Base-by-base conservation (phyloP, 2,113 vertebrate genomes). In the Aplodontia rufa region DNA sequence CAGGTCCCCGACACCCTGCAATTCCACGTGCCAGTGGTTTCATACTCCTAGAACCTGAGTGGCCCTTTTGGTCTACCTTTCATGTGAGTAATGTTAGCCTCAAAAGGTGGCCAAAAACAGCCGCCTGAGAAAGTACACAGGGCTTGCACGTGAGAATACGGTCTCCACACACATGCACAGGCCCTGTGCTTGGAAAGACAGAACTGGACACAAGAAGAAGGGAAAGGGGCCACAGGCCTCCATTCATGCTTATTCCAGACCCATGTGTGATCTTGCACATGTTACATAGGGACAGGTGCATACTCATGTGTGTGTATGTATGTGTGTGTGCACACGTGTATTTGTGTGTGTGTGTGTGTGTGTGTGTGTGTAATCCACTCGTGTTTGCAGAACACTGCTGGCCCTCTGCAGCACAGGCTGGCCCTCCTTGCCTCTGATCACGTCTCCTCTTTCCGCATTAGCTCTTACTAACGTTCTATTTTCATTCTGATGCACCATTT, bases 171-270 rank as follows among this genome's bases (percentile, higher is more conserved):
- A 60, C 26, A 7, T 14, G 37, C n/a, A 13, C 11, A 13, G 45
- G 40, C 6, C 26, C 22, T 91, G 55, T 74, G 20, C 30, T 20
- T 13, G 19, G 11, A 19, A 28, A 28, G 30, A n/a, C 0, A 62
- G 16, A 24, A 19, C 26, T 20, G 7, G 60, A 30, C 47, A 37
- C n/a, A 93, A 58, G 51, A 64, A 47, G 20, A 83, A 79, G 9
- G 5, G 20, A n/a, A 91, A 17, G 3, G 8, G 19, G 10, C 4
- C 28, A 11, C 0, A 4, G 19, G 30, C 1, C 8, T 78, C 19
- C 35, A n/a, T 6, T 1, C 45, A 11, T 42, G 1, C 8, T 55
- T 30, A 45, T 17, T 40, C 14, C 20, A 40, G 22, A 24, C 4
- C 24, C 8, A 42, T 3, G 5, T 35, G 60, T 84, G 16, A 53